phyloP scores from a whole-genome alignment of 2,113 vertebrate genomes.

The Melanerpes aurifrons region DNA sequence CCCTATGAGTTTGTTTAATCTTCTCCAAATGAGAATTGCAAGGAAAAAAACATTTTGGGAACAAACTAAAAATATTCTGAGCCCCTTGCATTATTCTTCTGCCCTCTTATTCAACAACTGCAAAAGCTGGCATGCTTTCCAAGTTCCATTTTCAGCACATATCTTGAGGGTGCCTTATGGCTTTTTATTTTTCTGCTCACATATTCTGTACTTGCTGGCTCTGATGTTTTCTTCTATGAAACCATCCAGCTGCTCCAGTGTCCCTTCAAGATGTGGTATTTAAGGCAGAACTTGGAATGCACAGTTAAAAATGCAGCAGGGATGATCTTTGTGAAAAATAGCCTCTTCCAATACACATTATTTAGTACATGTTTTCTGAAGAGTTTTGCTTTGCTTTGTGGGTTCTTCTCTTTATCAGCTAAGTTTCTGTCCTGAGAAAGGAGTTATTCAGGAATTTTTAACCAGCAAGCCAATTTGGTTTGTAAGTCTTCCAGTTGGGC shows the following conservation, averaged over 20 bases:
- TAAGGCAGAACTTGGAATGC: not conserved
- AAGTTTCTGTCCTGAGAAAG: not conserved
- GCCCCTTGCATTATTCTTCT: not conserved
- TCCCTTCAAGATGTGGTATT: not conserved
- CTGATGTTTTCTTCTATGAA: not conserved
- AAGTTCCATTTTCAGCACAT: not conserved
- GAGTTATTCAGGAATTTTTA: not conserved
- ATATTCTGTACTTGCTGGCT: not conserved
- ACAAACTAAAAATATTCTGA: not conserved
- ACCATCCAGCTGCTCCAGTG: not conserved
- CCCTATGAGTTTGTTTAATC: not conserved
- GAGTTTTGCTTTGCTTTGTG: not conserved
- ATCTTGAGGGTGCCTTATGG: not conserved
- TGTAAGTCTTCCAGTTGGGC: not conserved
- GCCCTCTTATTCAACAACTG: not conserved
- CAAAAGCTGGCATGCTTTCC: not conserved
- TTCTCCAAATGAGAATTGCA: not conserved
- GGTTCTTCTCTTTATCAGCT: not conserved
- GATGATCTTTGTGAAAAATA: not conserved
- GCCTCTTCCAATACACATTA: not conserved
- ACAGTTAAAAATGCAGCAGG: not conserved
- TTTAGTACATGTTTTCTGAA: not conserved
- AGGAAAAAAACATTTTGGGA: not conserved
- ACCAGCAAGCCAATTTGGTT: not conserved
- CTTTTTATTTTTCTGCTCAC: not conserved